phyloP scores from a whole-genome alignment of 2,888 invertebrate species.

The Bugula neritina region DNA sequence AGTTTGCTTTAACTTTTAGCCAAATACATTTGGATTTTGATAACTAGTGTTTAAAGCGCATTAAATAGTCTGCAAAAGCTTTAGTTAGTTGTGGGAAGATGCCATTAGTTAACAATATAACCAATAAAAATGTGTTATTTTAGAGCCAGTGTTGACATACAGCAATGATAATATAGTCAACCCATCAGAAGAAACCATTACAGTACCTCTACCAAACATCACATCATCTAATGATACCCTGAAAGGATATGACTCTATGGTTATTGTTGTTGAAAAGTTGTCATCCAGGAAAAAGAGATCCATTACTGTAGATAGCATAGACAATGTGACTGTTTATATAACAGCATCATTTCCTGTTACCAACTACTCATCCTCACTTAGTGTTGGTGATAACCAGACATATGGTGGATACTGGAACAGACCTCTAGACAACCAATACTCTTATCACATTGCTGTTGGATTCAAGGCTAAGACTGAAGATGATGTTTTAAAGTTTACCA shows the following conservation, averaged over 20 bases:
- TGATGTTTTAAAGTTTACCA: background rate
- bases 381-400: constrained; percentile 69
- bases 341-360: background rate
- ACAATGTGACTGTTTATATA: background rate
- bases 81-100: too few species aligned
- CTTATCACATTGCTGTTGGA: constrained; percentile 66
- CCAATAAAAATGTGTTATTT: too few species aligned
- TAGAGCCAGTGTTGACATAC: too few species aligned
- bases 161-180: background rate
- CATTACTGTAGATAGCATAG: background rate
- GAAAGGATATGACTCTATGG: background rate
- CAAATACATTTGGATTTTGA: too few species aligned
- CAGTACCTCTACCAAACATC: background rate
- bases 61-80: too few species aligned
- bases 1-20: too few species aligned
- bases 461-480: constrained; percentile 64
- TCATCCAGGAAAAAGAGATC: background rate
- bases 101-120: too few species aligned
- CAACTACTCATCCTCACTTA: constrained; percentile 57
- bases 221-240: background rate
- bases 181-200: background rate
- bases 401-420: constrained; percentile 77
- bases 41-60: too few species aligned
- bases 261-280: background rate
- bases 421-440: constrained; percentile 63